Percentiles rank a stretch among this genome's conserved stretches.
phyloP scores from a whole-genome alignment of 2,113 vertebrate species.

The Lichenostomus cassidix region DNA sequence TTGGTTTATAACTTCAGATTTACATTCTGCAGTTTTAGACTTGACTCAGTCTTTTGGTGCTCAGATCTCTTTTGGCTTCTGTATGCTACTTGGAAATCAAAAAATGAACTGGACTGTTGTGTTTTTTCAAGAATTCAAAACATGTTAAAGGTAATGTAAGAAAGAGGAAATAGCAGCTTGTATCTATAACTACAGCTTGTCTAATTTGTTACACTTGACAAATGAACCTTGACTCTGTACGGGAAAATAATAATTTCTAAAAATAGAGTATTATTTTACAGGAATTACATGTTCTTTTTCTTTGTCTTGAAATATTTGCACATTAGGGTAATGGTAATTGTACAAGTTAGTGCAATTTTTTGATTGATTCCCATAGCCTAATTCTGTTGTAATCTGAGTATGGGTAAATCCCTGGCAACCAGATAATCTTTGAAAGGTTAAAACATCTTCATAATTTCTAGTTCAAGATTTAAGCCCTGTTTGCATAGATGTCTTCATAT shows the following conservation, averaged over 20 bases:
- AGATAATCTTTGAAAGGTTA: neutral
- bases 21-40: neutral
- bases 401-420: neutral
- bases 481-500: neutral
- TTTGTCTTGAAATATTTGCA: neutral
- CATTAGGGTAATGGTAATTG: neutral
- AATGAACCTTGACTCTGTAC: neutral
- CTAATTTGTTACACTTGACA: neutral
- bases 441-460: neutral
- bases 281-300: neutral
- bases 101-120: neutral
- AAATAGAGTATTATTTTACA: neutral
- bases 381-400: neutral
- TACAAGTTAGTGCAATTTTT: neutral
- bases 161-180: neutral
- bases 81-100: neutral
- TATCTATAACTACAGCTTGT: neutral
- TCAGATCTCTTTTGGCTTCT: neutral
- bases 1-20: neutral
- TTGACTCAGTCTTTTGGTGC: neutral
- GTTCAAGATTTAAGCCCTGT: neutral
- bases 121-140: neutral
- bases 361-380: neutral
- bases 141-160: neutral
- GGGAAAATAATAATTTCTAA: neutral